A percentile compares a stretch with the other conserved stretches of the same genome.
Evolutionary conservation across 2,888 invertebrate genomes (phyloP).

Genomic region (Chalcis sispes): DNA sequence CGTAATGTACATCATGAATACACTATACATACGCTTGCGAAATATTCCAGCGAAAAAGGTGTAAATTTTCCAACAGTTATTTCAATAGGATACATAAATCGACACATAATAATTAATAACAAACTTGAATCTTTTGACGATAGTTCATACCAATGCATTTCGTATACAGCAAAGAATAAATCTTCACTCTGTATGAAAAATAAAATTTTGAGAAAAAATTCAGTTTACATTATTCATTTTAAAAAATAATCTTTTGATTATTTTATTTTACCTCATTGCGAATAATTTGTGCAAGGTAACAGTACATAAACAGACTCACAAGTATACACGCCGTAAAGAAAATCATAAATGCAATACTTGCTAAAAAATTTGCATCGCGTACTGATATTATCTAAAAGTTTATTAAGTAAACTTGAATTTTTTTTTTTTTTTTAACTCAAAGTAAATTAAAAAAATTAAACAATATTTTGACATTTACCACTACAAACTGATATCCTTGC

Average conservation of each 20-base stretch:
- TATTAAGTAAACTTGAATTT: not conserved
- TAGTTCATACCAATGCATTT: constrained; percentile 62
- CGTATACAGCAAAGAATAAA: constrained; percentile 59
- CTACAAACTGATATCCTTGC: constrained; percentile 15
- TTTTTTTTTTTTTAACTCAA: not conserved
- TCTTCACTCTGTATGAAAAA: constrained; percentile 61
- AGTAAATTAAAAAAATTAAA: not conserved
- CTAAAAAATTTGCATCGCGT: not conserved
- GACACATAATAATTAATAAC: constrained; percentile 60
- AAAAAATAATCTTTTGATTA: not conserved
- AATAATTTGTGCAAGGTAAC: constrained; percentile 13
- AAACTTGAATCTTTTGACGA: constrained; percentile 54
- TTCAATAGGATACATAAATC: constrained; percentile 60
- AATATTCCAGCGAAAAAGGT: constrained; percentile 63
- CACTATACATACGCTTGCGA: constrained; percentile 59
- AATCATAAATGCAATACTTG: not conserved
- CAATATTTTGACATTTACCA: not conserved
- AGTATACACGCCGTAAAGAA: not conserved
- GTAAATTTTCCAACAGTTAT: constrained; percentile 67
- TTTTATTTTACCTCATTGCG: constrained; percentile 15
- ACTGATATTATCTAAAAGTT: constrained; percentile 1
- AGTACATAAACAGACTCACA: constrained; percentile 19
- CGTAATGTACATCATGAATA: too few relatives aligned
- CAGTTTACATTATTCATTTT: not conserved
- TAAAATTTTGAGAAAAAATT: not conserved